Percentiles rank a stretch among this genome's conserved stretches.
These are phyloP conservation scores for Steinernema khuongi DNA, from an alignment of 1,140 invertebrate genomes.

Conservation along the genomic window DNA sequence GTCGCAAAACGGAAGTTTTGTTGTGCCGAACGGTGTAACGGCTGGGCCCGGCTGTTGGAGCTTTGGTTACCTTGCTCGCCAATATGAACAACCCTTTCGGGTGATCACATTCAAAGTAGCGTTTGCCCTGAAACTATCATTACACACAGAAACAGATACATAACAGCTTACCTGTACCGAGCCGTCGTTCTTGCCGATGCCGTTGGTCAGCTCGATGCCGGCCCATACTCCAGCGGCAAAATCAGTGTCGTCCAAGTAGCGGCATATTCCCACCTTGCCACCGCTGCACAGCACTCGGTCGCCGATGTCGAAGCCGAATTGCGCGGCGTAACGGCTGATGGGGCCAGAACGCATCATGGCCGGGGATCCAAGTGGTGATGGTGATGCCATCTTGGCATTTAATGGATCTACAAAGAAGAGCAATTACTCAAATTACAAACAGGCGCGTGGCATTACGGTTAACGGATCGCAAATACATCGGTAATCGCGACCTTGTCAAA, in stretches of 20 bases:
- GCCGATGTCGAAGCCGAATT: slow-evolving; percentile 56
- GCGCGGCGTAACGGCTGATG: slow-evolving; percentile 55
- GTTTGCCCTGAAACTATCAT: slow-evolving; percentile 61
- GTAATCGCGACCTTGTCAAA: no score
- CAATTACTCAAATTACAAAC: no score
- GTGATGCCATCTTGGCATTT: neutral
- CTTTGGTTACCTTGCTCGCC: slow-evolving; percentile 75
- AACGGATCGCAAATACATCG: no score
- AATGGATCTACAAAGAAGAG: no score
- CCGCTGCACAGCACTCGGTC: slow-evolving; percentile 62
- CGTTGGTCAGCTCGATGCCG: slow-evolving; percentile 61
- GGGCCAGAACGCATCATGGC: neutral
- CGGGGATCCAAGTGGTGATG: neutral
- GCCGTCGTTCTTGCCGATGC: slow-evolving; percentile 61
- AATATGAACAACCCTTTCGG: slow-evolving; percentile 88
- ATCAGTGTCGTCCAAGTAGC: slow-evolving; percentile 61
- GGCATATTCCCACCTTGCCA: slow-evolving; percentile 55
- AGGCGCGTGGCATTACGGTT: no score
- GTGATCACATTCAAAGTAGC: slow-evolving; percentile 86
- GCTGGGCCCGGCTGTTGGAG: slow-evolving; percentile 69
- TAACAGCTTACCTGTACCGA: slow-evolving; percentile 49
- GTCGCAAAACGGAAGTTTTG: slow-evolving; percentile 63
- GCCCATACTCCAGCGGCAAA: slow-evolving; percentile 59
- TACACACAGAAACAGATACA: slow-evolving; percentile 18
- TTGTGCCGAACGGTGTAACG: slow-evolving; percentile 65